phyloP scores from a whole-genome alignment of 2,113 vertebrate genomes.

The Rhabdornis inornatus region DNA sequence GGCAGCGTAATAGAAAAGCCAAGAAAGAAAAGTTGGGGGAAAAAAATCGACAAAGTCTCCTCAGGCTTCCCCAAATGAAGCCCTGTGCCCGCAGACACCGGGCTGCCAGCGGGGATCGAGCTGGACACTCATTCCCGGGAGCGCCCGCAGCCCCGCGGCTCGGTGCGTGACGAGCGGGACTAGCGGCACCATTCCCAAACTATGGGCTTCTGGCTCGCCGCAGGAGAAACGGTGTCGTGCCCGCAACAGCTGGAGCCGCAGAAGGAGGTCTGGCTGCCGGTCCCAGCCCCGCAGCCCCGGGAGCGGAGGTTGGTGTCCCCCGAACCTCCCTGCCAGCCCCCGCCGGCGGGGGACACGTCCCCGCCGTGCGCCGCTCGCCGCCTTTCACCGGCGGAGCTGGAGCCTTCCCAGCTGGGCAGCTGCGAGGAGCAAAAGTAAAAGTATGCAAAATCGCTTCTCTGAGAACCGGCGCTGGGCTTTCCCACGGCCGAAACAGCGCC shows the following conservation, averaged over 20 bases:
- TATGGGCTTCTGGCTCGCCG: rapidly evolving
- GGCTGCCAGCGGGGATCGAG: not conserved
- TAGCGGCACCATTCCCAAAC: rapidly evolving
- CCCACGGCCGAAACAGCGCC: not conserved
- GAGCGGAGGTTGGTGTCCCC: not conserved
- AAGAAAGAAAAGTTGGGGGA: not conserved
- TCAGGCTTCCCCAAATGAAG: not conserved
- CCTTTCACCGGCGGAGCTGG: not conserved
- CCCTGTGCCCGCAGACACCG: not conserved
- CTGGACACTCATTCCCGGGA: not conserved
- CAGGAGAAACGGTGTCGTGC: not conserved
- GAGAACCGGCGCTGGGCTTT: not conserved
- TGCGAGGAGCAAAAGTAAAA: not conserved
- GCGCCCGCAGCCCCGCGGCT: not conserved
- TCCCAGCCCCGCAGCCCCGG: not conserved
- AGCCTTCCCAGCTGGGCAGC: not conserved
- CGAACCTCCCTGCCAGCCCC: not conserved
- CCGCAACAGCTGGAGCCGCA: not conserved
- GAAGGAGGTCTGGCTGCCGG: not conserved
- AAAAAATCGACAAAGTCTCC: rapidly evolving
- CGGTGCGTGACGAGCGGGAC: not conserved
- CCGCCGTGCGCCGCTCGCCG: not conserved
- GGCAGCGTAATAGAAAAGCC: not conserved
- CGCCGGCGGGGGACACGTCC: not conserved
- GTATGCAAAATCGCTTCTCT: not conserved